Base-by-base conservation (phyloP, 2,888 invertebrate genomes). In the Apotomis turbidana region DNA sequence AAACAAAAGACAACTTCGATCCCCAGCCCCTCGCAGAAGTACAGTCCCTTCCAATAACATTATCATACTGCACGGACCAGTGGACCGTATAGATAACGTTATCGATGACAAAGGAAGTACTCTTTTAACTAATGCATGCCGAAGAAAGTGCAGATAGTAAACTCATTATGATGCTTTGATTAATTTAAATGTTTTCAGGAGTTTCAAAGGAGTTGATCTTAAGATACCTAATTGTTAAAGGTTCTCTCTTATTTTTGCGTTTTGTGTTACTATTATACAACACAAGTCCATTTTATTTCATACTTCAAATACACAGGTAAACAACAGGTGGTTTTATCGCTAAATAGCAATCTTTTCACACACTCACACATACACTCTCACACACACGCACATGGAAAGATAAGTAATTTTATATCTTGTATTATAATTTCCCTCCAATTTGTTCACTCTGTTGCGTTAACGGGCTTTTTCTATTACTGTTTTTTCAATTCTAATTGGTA, bases 1-100 rank as follows among this genome's bases (percentile, higher is more conserved):
- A 58, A 72, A 72, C 72, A 63, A 72, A 68, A 51, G 67, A 74
- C 75, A 75, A 77, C 78, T 76, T 72, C 79, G 15, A 15, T 79
- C 77, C 78, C 74, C 74, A 73, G 77, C 77, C 80, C 80, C 78
- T 78, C 76, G 76, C 44, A 75, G 71, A 68, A 79, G 81, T 83
- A 61, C 44, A 55, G 80, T 83, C 75, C 74, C 74, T 41, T 74
- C 67, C 69, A 85, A 88, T 87, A 83, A 85, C 87, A 88, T 90
- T 88, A 90, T 88, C 85, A 87, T 84, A 86, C 87, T 85, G 83
- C 84, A 81, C 86, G 82, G 85, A 77, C 84, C 88, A 89, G 77
- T 82, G 87, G 87, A 87, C 87, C 89, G 89, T 75, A 87, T 84
- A 90, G 91, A 91, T 91, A 91, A 90, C 85, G 88, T 90, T 88